Percentiles rank a stretch among this genome's conserved stretches.
phyloP scores from a whole-genome alignment of 2,888 invertebrate species.

The Cotesia congregata region DNA sequence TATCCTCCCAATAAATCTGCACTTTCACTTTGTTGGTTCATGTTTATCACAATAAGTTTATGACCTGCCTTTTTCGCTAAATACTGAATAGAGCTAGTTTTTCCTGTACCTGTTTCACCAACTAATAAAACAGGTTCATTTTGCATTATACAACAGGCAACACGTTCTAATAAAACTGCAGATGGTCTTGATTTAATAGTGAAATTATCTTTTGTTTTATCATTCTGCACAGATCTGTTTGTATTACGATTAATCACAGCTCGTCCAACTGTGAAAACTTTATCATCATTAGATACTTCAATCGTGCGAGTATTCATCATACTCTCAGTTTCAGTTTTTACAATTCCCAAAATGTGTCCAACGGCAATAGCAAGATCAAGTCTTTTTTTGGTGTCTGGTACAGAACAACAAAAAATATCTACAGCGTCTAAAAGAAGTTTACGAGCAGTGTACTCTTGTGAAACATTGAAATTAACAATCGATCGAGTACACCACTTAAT shows the following conservation, averaged over 20 bases:
- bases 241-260: slow-evolving; percentile 66
- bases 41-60: slow-evolving; percentile 93
- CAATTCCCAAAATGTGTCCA: slow-evolving; percentile 85
- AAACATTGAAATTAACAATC: slow-evolving; percentile 80
- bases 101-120: slow-evolving; percentile 99
- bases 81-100: slow-evolving; percentile 95
- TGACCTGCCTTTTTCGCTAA: slow-evolving; percentile 87
- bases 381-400: slow-evolving; percentile 75
- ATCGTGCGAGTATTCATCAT: slow-evolving; percentile 87
- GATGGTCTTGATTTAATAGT: slow-evolving; percentile 85
- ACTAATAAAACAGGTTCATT: slow-evolving; percentile 94
- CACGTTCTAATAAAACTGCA: slow-evolving; percentile 86
- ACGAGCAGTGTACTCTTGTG: slow-evolving; percentile 75
- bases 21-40: slow-evolving; percentile 99
- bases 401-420: slow-evolving; percentile 90
- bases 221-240: slow-evolving; percentile 60
- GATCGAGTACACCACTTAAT: slow-evolving; percentile 92
- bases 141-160: slow-evolving; percentile 85
- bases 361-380: slow-evolving; percentile 80
- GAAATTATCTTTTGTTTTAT: slow-evolving; percentile 74
- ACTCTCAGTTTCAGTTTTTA: slow-evolving; percentile 85
- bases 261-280: slow-evolving; percentile 80
- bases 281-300: slow-evolving; percentile 74
- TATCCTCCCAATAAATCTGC: slow-evolving; percentile 97
- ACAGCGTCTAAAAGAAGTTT: slow-evolving; percentile 89